Percentiles rank a stretch among this genome's conserved stretches.
Evolutionary conservation across 2,888 invertebrate species (phyloP).

Genomic region (Dendrolimus houi): DNA sequence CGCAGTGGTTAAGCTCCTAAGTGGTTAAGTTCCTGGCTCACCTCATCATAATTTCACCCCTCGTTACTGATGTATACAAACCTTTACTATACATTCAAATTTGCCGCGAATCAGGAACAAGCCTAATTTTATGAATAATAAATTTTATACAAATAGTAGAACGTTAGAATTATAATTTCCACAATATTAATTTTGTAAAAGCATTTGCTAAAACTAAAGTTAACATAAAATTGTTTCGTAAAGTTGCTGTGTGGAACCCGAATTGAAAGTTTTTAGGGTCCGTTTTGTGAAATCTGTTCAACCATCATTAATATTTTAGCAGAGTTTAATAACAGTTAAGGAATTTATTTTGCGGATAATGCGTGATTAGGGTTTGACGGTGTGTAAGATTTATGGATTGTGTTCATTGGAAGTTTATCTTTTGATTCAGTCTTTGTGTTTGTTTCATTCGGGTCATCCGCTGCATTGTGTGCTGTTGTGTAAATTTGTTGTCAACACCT

Average conservation of each 20-base stretch:
- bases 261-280: not conserved
- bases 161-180: not conserved
- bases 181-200: not conserved
- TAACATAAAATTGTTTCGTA: not conserved
- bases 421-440: too few species aligned
- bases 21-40: too few species aligned
- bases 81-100: too few species aligned
- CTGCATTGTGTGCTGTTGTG: too few species aligned
- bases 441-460: too few species aligned
- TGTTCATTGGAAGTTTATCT: slow-evolving; percentile 6
- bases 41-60: too few species aligned
- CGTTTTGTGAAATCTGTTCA: not conserved
- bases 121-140: not conserved
- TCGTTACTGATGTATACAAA: too few species aligned
- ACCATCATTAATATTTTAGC: slow-evolving; percentile 11
- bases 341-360: slow-evolving; percentile 16
- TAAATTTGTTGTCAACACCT: too few species aligned
- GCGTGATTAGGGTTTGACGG: slow-evolving; percentile 20
- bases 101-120: too few species aligned
- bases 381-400: slow-evolving; percentile 3
- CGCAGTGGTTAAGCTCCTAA: too few species aligned
- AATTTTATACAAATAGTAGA: not conserved
- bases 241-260: not conserved
- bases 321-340: slow-evolving; percentile 12
- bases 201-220: not conserved